phyloP scores from a whole-genome alignment of 2,888 invertebrate species.

The Troglohyphantes excavatus region DNA sequence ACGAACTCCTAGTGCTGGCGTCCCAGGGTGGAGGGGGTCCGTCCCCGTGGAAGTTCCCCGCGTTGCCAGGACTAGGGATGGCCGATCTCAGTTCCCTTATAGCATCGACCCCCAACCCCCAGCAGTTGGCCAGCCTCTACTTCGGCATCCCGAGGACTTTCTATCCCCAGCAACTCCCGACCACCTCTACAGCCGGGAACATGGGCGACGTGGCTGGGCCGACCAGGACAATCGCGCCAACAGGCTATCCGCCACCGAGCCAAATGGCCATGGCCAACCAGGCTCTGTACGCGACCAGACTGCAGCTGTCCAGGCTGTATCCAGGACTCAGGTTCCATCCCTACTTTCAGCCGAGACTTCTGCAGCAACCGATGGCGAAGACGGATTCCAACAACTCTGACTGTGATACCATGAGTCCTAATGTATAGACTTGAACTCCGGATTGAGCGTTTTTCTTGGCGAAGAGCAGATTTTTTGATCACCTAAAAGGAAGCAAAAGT shows the following conservation, averaged over 20 bases:
- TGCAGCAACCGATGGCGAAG: constrained; percentile 58
- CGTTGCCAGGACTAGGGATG: constrained; percentile 60
- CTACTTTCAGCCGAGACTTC: constrained; percentile 73
- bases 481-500: too few species aligned
- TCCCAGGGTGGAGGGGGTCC: constrained; percentile 27
- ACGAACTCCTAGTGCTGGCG: constrained; percentile 73
- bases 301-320: constrained; percentile 73
- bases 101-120: constrained; percentile 60
- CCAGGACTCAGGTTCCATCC: constrained; percentile 78
- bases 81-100: constrained; percentile 70
- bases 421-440: neutral
- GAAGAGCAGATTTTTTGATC: too few species aligned
- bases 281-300: constrained; percentile 59
- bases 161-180: constrained; percentile 51
- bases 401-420: constrained; percentile 70
- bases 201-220: constrained; percentile 16
- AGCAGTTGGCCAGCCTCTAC: constrained; percentile 75
- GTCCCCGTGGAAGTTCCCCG: constrained; percentile 76
- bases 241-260: constrained; percentile 7
- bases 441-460: too few species aligned
- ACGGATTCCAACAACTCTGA: constrained; percentile 49
- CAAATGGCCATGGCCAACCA: constrained; percentile 34
- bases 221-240: constrained; percentile 25
- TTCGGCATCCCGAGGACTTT: constrained; percentile 77
- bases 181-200: neutral